Percentiles rank a stretch among this genome's conserved stretches.
phyloP scores from a whole-genome alignment of 2,113 vertebrate species.

The Erythrocercus mccallii region DNA sequence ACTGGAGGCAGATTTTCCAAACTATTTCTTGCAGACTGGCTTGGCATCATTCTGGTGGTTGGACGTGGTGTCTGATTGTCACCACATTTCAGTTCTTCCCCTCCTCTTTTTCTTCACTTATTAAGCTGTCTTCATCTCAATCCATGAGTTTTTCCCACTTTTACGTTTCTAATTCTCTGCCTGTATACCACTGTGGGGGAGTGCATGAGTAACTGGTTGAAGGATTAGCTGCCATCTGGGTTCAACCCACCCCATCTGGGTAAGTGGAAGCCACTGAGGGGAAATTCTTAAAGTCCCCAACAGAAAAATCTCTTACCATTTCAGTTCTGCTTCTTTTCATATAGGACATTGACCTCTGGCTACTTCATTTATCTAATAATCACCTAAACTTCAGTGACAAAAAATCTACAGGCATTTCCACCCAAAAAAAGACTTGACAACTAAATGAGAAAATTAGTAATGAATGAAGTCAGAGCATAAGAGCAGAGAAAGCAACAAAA shows the following conservation, averaged over 20 bases:
- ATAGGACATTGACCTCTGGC: neutral
- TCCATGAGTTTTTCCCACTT: neutral
- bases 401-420: neutral
- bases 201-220: neutral
- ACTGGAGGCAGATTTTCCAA: neutral
- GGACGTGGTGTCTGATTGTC: neutral
- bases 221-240: neutral
- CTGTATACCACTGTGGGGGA: fast-evolving
- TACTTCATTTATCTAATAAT: neutral
- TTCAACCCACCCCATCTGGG: neutral
- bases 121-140: neutral
- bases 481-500: neutral
- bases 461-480: neutral
- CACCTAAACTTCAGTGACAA: neutral
- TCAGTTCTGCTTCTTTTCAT: neutral
- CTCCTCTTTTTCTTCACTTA: neutral
- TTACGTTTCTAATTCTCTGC: neutral
- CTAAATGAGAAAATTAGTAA: neutral
- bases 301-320: neutral
- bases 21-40: neutral
- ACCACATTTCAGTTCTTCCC: neutral
- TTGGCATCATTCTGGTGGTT: neutral
- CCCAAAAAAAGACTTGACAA: fast-evolving
- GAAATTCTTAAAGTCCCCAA: neutral
- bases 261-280: neutral